These are phyloP conservation scores for Cetonia aurata DNA, from an alignment of 2,888 invertebrate species.

Conservation along the genomic window DNA sequence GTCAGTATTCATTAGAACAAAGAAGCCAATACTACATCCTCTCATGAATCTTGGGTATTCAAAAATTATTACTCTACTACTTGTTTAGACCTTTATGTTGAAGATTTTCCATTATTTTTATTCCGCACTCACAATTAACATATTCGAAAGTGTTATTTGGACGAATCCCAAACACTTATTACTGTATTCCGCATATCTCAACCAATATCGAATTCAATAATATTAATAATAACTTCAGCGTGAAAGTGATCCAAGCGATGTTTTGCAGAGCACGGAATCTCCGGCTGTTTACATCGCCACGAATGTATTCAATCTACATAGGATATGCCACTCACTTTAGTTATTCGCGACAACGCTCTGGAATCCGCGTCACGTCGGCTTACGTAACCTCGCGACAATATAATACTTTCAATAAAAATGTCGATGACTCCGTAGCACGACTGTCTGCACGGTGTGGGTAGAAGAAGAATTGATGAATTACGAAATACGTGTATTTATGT, in stretches of 20 bases:
- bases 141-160: neutral
- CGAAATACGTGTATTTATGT: no score
- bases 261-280: neutral
- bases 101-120: no score
- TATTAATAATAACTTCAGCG: neutral
- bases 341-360: slow-evolving; percentile 15
- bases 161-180: neutral
- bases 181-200: neutral
- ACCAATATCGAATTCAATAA: neutral
- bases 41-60: no score
- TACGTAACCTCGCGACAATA: slow-evolving; percentile 19
- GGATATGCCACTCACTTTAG: slow-evolving; percentile 6
- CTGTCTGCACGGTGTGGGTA: neutral
- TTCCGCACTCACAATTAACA: neutral
- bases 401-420: slow-evolving; percentile 21
- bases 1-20: no score
- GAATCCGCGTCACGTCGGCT: slow-evolving; percentile 14
- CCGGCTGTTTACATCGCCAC: neutral
- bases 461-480: no score
- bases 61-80: no score
- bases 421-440: slow-evolving; percentile 13
- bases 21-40: no score
- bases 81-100: no score
- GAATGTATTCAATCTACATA: neutral
- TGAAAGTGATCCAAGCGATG: neutral